These are phyloP conservation scores for Drosophila sturtevanti DNA, from an alignment of 1,140 invertebrate species.

Conservation along the genomic window DNA sequence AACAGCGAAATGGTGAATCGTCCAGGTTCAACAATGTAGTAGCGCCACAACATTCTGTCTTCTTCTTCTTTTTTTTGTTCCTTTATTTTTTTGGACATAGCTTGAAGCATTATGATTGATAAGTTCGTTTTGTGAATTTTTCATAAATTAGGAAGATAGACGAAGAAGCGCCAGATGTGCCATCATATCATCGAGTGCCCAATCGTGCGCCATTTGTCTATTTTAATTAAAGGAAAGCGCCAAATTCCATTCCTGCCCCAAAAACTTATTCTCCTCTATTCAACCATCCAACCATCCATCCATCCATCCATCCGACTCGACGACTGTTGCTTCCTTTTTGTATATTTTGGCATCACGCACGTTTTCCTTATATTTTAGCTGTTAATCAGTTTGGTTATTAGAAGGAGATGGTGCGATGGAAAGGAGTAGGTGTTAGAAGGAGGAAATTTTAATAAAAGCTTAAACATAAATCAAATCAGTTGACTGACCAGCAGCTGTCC, in stretches of 20 bases:
- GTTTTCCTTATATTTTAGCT: constrained; percentile 38
- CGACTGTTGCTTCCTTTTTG: constrained; percentile 38
- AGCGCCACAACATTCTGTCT: constrained; percentile 31
- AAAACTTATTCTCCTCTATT: neutral
- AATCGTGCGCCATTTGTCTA: constrained; percentile 80
- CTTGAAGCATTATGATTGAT: constrained; percentile 75
- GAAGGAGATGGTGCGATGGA: neutral
- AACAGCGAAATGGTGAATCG: constrained; percentile 31
- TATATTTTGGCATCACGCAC: constrained; percentile 55
- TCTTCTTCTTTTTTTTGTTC: neutral
- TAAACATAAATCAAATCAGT: constrained; percentile 70
- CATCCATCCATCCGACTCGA: constrained; percentile 10
- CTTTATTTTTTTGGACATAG: constrained; percentile 14
- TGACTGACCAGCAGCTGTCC: constrained; percentile 64
- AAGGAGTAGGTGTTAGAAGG: neutral
- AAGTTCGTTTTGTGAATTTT: constrained; percentile 80
- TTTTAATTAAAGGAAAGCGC: constrained; percentile 73
- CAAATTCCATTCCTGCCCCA: constrained; percentile 30
- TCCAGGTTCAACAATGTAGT: constrained; percentile 56
- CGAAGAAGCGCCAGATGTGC: constrained; percentile 52
- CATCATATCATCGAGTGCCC: constrained; percentile 60
- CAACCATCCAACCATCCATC: neutral
- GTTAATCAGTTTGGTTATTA: constrained; percentile 64
- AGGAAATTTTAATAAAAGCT: constrained; percentile 72
- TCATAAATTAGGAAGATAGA: constrained; percentile 74